A percentile compares a stretch with the other conserved stretches of the same genome.
Evolutionary conservation across 2,113 vertebrate species (phyloP).

Genomic region (Turnix velox): DNA sequence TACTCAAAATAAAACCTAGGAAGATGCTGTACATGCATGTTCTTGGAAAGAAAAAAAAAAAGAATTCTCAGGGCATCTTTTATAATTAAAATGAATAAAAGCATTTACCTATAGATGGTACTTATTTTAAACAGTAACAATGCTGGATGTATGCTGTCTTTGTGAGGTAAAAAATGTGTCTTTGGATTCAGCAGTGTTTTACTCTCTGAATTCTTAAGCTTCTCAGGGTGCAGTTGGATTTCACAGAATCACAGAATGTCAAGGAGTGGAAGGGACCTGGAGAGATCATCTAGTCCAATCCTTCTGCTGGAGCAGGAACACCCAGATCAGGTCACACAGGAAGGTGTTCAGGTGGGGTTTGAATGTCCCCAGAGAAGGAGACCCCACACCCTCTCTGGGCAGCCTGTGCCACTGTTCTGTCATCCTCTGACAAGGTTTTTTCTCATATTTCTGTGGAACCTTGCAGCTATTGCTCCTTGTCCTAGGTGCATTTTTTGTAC

Average conservation of each 20-base stretch:
- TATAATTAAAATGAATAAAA: constrained; percentile 44
- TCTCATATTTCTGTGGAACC: too few relatives aligned
- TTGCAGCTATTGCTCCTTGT: too few relatives aligned
- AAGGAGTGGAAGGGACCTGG: too few relatives aligned
- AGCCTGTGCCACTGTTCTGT: too few relatives aligned
- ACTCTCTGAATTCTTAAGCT: neutral
- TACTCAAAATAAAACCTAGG: constrained; percentile 76
- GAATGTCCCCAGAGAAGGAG: too few relatives aligned
- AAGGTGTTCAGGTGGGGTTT: too few relatives aligned
- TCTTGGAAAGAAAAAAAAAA: constrained; percentile 66
- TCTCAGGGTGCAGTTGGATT: neutral
- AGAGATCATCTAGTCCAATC: too few relatives aligned
- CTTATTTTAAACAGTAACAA: constrained; percentile 33
- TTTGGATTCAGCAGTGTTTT: neutral
- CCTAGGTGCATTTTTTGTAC: neutral
- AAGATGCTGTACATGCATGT: constrained; percentile 70
- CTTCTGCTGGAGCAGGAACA: too few relatives aligned
- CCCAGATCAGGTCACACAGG: too few relatives aligned
- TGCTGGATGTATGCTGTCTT: neutral
- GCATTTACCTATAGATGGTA: neutral
- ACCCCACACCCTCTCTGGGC: too few relatives aligned
- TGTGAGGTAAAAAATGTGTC: neutral
- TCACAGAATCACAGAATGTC: too few relatives aligned
- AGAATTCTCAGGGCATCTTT: constrained; percentile 62
- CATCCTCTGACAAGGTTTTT: too few relatives aligned